Evolutionary conservation across 2,888 invertebrate species (phyloP), one percentile per base, ranked within the genome.

Genomic region (Patella caerulea): DNA sequence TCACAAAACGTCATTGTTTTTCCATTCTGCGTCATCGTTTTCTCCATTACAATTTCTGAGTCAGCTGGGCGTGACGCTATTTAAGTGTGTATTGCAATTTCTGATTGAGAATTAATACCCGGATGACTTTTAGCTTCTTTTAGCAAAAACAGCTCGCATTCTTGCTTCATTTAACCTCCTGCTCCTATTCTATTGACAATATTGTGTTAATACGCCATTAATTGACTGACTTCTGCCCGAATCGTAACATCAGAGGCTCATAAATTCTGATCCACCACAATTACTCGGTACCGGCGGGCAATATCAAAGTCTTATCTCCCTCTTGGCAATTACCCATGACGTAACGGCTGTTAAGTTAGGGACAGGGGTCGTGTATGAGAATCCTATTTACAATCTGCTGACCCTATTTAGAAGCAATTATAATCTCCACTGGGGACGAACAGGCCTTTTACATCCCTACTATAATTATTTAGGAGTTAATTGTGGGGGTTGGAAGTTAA

Each of bases 311-410:
- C n/a, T 19, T 65, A 65, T 19, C 65, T 19, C 19, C 24, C 65
- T 65, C 19, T 65, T 24, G 24, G 65, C 24, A 65, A 19, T 65
- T 65, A 65, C 65, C 24, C 19, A 24, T 65, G 65, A 65, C 65
- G 65, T 65, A 65, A 65, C 24, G 14, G 65, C 65, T 65, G 65
- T 65, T 65, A 65, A 65, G 65, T 19, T 15, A 11, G 65, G 19
- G 65, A 65, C 19, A 24, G 24, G 65, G 65, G 65, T 65, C 65
- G 65, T 24, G 65, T 65, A 65, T 45, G 65, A 65, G 19, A 24
- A 65, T 24, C 65, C 65, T 65, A 65, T 65, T 65, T 24, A 65
- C 65, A 65, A 65, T 65, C 65, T 65, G 65, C 24, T 65, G 65
- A 65, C 19, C 19, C 19, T 65, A 65, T 65, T 65, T 65, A 65